Evolutionary conservation across 2,113 vertebrate species (phyloP).

Genomic region (Zapus hudsonius): DNA sequence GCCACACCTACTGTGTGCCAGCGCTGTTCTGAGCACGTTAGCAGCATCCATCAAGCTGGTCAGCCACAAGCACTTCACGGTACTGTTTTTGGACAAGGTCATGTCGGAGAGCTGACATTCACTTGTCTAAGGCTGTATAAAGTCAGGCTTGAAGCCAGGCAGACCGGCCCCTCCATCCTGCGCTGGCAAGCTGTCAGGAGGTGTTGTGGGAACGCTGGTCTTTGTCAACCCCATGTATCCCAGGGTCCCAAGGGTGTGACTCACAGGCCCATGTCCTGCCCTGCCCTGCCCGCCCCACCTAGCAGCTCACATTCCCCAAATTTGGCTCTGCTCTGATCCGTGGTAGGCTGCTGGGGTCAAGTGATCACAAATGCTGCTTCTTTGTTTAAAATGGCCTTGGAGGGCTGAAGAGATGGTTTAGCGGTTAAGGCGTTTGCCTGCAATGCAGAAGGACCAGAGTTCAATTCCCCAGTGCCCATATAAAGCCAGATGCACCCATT

Average conservation of each 20-base stretch:
- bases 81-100: neutral
- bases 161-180: accelerated
- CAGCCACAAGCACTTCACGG: neutral
- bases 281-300: neutral
- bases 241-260: neutral
- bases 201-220: neutral
- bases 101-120: neutral
- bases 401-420: too few relatives aligned
- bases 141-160: neutral
- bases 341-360: neutral
- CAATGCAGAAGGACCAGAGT: too few relatives aligned
- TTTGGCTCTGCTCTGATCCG: neutral
- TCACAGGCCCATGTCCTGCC: neutral
- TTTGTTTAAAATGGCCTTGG: neutral
- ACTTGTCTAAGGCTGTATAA: accelerated
- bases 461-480: too few relatives aligned
- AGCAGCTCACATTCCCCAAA: neutral
- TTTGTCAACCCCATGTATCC: neutral
- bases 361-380: neutral
- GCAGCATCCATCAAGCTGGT: accelerated
- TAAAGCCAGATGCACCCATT: too few relatives aligned
- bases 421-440: too few relatives aligned
- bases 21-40: accelerated
- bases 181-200: neutral
- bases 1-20: neutral